Base-by-base conservation (phyloP, 2,888 invertebrate genomes). In the Hymenopus coronatus region DNA sequence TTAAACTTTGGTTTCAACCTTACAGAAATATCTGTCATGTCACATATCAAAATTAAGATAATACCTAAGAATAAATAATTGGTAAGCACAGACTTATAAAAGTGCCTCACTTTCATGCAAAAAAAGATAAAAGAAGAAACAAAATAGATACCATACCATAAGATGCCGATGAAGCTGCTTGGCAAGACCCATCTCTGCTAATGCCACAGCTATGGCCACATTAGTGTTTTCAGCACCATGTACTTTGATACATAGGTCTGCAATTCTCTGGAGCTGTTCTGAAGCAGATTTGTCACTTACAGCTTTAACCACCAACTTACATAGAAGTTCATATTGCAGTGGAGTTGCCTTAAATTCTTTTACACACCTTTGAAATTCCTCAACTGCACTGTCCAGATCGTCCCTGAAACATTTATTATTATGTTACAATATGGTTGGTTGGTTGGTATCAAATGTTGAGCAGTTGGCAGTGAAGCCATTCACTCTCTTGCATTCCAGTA, bases 321-420 rank as follows among this genome's bases (percentile, higher is more conserved):
- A 90, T 6, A 96, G 91, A 0, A 97, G 90, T 92, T 96, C 96
- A 90, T 96, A 95, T 91, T 96, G 95, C 15, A 96, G 92, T 0
- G 96, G 96, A 0, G 96, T 95, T 91, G 94, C 95, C 88, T 94
- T 94, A 91, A 95, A 95, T 84, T 94, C 93, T 1, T 93, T 92
- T 0, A 94, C 94, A 88, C 95, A 92, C 0, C 93, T 91, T 28
- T 92, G 92, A 91, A 95, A 96, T 89, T 94, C 94, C n/a, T 93
- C 92, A 0, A 96, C 94, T 0, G 96, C 95, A 33, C 93, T 93
- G 90, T 93, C 92, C 30, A 95, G 90, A 90, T 95, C 93, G 54
- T 93, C 92, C 82, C 95, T 95, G 91, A 90, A 91, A 83, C 83
- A 83, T 83, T 28, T 15, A 82, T 27, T 82, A 82, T 82, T 27